These are phyloP conservation scores for Paracyclopina nana DNA, from an alignment of 1,140 invertebrate species.

Conservation along the genomic window DNA sequence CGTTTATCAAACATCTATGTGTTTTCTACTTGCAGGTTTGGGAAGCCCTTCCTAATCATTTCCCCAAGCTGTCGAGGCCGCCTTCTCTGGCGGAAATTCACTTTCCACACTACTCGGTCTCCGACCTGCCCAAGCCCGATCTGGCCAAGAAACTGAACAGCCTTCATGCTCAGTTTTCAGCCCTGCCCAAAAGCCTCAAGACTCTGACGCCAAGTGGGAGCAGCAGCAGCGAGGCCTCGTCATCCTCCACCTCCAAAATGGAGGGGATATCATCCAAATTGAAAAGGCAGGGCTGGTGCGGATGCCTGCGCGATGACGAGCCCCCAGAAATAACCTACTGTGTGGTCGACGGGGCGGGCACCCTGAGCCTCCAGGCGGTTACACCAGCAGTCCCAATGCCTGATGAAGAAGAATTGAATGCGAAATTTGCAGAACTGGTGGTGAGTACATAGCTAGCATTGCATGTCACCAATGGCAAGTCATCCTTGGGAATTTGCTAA, in stretches of 20 bases:
- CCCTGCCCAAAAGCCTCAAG: constrained; percentile 3
- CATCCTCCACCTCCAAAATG: neutral
- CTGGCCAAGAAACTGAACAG: constrained; percentile 2
- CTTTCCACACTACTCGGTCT: too few relatives aligned
- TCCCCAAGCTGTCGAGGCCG: constrained; percentile 1
- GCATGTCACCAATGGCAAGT: too few relatives aligned
- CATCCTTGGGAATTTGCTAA: too few relatives aligned
- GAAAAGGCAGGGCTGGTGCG: constrained; percentile 18
- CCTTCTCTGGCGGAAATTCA: neutral
- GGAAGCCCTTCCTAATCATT: neutral
- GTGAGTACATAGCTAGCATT: too few relatives aligned
- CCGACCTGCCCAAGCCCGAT: too few relatives aligned
- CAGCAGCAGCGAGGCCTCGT: neutral
- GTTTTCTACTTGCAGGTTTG: too few relatives aligned
- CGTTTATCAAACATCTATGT: too few relatives aligned
- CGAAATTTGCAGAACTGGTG: constrained; percentile 79
- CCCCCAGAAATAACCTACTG: constrained; percentile 74
- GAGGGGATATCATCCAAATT: neutral
- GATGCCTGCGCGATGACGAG: constrained; percentile 46
- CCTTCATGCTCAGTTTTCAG: constrained; percentile 1
- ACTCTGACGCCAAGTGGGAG: neutral
- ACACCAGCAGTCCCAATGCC: constrained; percentile 77
- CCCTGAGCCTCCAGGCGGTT: constrained; percentile 57
- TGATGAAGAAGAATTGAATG: constrained; percentile 68
- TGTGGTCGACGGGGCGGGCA: constrained; percentile 65